These are phyloP conservation scores for Spongilla lacustris DNA, from an alignment of 37 sponge, comb jelly and placozoan genomes.

Conservation along the genomic window DNA sequence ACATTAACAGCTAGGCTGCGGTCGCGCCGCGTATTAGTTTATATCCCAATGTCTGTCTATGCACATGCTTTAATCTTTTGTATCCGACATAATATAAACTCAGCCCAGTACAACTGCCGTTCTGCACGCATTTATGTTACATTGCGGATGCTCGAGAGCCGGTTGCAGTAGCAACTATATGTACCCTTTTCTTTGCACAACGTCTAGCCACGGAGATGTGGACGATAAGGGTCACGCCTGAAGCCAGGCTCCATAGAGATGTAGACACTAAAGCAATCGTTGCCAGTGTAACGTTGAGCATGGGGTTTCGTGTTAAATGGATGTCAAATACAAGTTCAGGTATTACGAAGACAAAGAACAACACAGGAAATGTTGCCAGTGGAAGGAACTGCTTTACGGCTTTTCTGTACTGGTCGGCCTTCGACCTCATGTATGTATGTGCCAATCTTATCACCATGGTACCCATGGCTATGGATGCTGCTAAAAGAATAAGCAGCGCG, in stretches of 20 bases:
- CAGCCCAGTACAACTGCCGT: no score
- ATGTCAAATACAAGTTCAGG: not conserved
- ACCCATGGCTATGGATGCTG: not conserved
- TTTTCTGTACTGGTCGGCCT: not conserved
- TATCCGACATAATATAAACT: no score
- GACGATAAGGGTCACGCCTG: not conserved
- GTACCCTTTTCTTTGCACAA: not conserved
- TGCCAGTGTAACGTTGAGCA: not conserved
- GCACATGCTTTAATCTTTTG: no score
- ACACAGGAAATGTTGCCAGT: not conserved
- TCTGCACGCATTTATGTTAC: not conserved
- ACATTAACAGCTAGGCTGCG: no score
- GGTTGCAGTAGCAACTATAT: not conserved
- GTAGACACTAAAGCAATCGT: not conserved
- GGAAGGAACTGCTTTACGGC: not conserved
- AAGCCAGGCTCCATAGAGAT: not conserved
- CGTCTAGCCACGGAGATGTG: not conserved
- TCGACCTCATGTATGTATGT: not conserved
- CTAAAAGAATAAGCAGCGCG: not conserved
- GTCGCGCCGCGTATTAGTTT: no score
- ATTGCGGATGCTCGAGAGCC: not conserved
- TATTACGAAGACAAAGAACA: not conserved
- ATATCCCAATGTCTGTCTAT: no score
- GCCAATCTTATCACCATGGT: not conserved
- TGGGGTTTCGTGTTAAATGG: not conserved